Base-by-base conservation (phyloP, 2,888 invertebrate species). In the Chamaedrilus cognettii region DNA sequence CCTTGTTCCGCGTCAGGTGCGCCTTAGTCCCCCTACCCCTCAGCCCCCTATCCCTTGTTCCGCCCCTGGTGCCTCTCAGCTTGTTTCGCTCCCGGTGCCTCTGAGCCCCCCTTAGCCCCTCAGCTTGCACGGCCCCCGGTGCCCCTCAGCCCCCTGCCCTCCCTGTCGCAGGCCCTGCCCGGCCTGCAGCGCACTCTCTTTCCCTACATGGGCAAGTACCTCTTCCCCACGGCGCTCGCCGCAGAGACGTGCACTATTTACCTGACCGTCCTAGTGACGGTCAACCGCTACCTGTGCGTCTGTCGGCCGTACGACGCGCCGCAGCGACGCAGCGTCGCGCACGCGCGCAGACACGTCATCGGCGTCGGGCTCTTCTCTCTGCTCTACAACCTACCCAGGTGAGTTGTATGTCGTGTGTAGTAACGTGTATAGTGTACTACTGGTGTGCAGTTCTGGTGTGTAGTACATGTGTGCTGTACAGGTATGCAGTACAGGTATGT, bases 211-310 rank as follows among this genome's bases (percentile, higher is more conserved):
- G 72, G 67, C 32, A 61, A 65, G 61, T 72, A 70, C 66, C 63
- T 72, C 19, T 74, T 57, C 51, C 71, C 73, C n/a, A 33, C 34
- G 34, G 73, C 74, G 2, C 51, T 74, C 31, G 66, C 68, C 1
- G 58, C 70, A 3, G 64, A 65, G 64, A 74, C 70, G 7, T 71
- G 66, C 1, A 70, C 74, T 51, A 71, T 74, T 62, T 74, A 72
- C 61, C 49, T 74, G 49, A 74, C 74, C 11, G 49, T 74, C 2
- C 69, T 74, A 34, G 74, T 74, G 30, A 74, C 74, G 3, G 67
- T 74, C 49, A 74, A 74, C 65, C 60, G 74, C 1, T 70, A 68
- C 58, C 49, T 71, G 33, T 65, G 68, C 30, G 73, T 72, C 42
- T 74, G 74, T 34, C 49, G 63, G 7, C 72, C 74, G 23, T 74